A percentile compares a stretch with the other conserved stretches of the same genome.
phyloP scores from a whole-genome alignment of 2,797 vertebrate genomes.

The Pagetopsis macropterus region DNA sequence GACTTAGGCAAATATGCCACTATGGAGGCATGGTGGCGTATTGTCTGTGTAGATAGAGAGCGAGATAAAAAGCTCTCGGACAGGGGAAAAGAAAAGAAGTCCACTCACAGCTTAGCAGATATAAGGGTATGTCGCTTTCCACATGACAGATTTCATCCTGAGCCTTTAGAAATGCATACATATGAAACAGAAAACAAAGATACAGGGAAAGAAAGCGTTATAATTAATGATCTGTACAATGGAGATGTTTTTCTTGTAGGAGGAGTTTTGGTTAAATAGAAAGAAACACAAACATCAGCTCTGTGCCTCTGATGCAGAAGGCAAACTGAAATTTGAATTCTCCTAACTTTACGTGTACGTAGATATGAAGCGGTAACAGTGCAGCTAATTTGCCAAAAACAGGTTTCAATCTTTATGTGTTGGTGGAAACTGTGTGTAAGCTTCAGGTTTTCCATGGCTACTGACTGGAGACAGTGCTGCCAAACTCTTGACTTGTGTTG shows the following conservation, averaged over 20 bases:
- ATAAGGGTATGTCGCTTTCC: constrained; percentile 30
- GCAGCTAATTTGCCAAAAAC: no score
- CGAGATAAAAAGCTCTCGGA: constrained; percentile 51
- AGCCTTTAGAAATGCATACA: constrained; percentile 27
- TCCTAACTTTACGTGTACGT: background rate
- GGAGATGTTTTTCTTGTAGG: background rate
- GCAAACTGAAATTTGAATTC: constrained; percentile 9
- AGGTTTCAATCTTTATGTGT: no score
- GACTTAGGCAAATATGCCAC: constrained; percentile 55
- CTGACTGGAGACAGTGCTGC: background rate
- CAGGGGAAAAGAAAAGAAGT: constrained; percentile 40
- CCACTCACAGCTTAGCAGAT: constrained; percentile 35
- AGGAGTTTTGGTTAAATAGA: constrained; percentile 20
- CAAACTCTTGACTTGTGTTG: background rate
- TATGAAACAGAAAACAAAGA: constrained; percentile 5
- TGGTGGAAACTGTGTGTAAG: constrained; percentile 6
- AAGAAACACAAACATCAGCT: constrained; percentile 42
- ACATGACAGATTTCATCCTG: constrained; percentile 26
- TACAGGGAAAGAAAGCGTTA: background rate
- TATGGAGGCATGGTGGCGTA: constrained; percentile 73
- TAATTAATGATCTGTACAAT: constrained; percentile 22
- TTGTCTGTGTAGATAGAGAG: constrained; percentile 72
- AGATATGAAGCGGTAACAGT: no score
- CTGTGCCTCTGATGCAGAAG: constrained; percentile 6
- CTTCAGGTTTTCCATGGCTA: background rate